Conservation (phyloP, 1,140 invertebrate species). For the Helicoverpa zea region DNA sequence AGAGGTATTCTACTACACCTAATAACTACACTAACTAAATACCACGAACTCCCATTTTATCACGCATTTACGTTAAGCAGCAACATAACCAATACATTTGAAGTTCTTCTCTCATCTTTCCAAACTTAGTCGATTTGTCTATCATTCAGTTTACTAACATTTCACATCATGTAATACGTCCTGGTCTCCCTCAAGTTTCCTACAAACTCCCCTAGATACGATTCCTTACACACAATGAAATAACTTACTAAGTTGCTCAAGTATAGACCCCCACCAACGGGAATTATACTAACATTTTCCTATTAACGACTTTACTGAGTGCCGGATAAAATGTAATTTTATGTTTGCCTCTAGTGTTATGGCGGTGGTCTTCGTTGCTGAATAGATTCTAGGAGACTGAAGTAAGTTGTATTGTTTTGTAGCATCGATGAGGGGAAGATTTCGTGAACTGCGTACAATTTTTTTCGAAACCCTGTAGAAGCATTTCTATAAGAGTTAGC, state of each 20-base stretch:
- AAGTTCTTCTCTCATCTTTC: too few species aligned
- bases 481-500: too few species aligned
- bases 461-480: too few species aligned
- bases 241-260: slow-evolving; percentile 49
- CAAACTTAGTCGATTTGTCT: neutral
- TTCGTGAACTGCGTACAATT: neutral
- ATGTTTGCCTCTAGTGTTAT: slow-evolving; percentile 11
- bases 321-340: slow-evolving; percentile 41
- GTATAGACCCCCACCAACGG: slow-evolving; percentile 38
- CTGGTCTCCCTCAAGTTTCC: slow-evolving; percentile 24
- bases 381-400: neutral
- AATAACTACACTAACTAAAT: too few species aligned
- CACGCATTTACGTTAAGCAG: too few species aligned
- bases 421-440: neutral
- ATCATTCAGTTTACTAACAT: neutral
- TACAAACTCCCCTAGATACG: slow-evolving; percentile 29
- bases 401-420: slow-evolving; percentile 4
- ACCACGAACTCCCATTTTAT: too few species aligned
- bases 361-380: neutral
- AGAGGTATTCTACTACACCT: too few species aligned
- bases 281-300: slow-evolving; percentile 44
- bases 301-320: slow-evolving; percentile 38
- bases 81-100: too few species aligned
- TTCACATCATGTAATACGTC: neutral
- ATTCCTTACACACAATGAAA: slow-evolving; percentile 47